These are phyloP conservation scores for Syrrhaptes paradoxus DNA, from an alignment of 2,113 vertebrate genomes.

Conservation along the genomic window DNA sequence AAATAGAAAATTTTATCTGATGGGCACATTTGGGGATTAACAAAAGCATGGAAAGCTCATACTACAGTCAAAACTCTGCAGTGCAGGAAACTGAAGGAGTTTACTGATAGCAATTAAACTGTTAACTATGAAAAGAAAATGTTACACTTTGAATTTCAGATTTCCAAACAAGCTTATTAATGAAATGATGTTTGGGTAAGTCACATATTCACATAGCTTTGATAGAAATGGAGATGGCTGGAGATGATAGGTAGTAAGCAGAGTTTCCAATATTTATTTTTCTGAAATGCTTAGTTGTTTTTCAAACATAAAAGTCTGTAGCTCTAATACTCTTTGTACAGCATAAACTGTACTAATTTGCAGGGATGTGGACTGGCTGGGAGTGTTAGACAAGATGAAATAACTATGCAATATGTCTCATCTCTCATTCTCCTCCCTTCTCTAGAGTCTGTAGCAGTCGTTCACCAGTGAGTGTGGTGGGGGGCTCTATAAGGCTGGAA, in stretches of 20 bases:
- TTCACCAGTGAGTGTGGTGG: not conserved
- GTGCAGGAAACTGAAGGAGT: not conserved
- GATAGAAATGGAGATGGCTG: not conserved
- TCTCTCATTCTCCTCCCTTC: not conserved
- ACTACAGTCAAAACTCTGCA: not conserved
- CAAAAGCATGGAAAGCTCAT: not conserved
- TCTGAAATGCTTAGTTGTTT: not conserved
- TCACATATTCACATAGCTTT: not conserved
- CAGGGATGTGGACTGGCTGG: not conserved
- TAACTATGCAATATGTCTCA: not conserved
- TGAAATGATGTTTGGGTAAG: not conserved
- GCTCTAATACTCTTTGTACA: not conserved
- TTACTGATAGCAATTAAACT: not conserved
- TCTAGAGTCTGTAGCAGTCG: not conserved
- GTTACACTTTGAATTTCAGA: not conserved
- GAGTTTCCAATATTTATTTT: not conserved
- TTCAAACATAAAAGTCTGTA: not conserved
- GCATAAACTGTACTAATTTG: not conserved
- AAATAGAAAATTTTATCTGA: constrained; percentile 51
- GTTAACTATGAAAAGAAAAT: not conserved
- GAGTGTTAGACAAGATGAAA: not conserved
- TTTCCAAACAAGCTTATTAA: not conserved
- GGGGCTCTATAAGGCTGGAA: not conserved
- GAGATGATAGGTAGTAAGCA: not conserved
- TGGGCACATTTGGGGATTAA: constrained; percentile 19